Percentiles rank a stretch among this genome's conserved stretches.
phyloP scores from a whole-genome alignment of 2,888 invertebrate species.

The Spisula subtruncata region DNA sequence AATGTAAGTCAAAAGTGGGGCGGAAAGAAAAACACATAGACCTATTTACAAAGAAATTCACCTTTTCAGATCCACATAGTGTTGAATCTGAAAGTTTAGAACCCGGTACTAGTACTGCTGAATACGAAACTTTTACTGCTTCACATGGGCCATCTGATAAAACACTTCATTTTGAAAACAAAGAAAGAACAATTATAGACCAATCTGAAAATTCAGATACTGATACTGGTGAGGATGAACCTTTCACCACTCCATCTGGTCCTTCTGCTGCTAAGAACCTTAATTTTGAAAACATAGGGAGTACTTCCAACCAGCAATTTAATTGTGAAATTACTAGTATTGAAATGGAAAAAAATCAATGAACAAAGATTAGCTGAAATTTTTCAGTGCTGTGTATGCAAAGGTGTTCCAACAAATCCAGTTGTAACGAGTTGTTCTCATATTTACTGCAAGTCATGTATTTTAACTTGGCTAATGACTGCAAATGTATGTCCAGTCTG shows the following conservation, averaged over 20 bases:
- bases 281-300: not conserved
- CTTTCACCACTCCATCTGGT: not conserved
- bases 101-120: too few species aligned
- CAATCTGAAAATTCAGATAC: not conserved
- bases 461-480: too few species aligned
- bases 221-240: not conserved
- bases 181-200: too few species aligned
- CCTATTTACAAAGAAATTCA: not conserved
- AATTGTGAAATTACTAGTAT: slow-evolving; percentile 30
- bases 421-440: too few species aligned
- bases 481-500: slow-evolving; percentile 44
- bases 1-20: not conserved
- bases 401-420: too few species aligned
- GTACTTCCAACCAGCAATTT: not conserved
- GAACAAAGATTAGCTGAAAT: slow-evolving; percentile 44
- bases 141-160: too few species aligned
- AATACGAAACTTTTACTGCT: too few species aligned
- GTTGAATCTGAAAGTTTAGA: too few species aligned
- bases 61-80: not conserved
- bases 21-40: not conserved
- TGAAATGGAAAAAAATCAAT: slow-evolving; percentile 23
- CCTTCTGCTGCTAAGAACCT: slow-evolving; percentile 14
- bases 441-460: too few species aligned
- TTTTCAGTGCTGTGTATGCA: too few species aligned
- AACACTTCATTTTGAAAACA: too few species aligned